A percentile compares a stretch with the other conserved stretches of the same genome.
These are phyloP conservation scores for Cottus gobio DNA, from an alignment of 2,113 vertebrate species.

Conservation along the genomic window DNA sequence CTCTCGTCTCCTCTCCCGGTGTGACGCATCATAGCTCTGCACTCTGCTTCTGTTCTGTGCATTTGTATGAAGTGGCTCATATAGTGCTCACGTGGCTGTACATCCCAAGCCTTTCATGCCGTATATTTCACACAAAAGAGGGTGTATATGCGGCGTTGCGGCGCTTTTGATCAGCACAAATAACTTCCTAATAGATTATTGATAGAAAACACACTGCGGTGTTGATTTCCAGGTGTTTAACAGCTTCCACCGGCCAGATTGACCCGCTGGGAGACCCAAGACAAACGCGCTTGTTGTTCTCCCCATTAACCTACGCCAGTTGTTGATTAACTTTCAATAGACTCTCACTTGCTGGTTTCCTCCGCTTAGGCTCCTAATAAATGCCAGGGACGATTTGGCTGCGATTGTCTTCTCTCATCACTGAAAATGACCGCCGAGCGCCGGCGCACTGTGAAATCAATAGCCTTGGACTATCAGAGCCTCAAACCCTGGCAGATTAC, in stretches of 20 bases:
- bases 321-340: conserved; percentile 78
- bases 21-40: conserved; percentile 51
- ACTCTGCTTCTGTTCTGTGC: conserved; percentile 15
- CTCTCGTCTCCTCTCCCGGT: conserved; percentile 12
- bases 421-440: conserved; percentile 75
- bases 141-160: neutral
- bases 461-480: conserved; percentile 63
- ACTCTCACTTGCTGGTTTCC: conserved; percentile 67
- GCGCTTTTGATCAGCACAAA: neutral
- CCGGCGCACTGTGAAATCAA: conserved; percentile 71
- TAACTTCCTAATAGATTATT: conserved; percentile 9
- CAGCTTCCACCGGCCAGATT: conserved; percentile 11
- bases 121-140: neutral
- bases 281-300: conserved; percentile 51
- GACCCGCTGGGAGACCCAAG: conserved; percentile 49
- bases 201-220: conserved; percentile 13
- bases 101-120: conserved; percentile 6
- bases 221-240: conserved; percentile 44
- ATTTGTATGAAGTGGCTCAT: conserved; percentile 35
- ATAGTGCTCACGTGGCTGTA: conserved; percentile 10
- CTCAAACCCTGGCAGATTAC: conserved; percentile 58
- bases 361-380: conserved; percentile 73
- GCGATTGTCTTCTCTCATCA: conserved; percentile 79
- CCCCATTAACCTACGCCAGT: conserved; percentile 56
- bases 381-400: conserved; percentile 74